Evolutionary conservation across 2,113 vertebrate genomes (phyloP).

Genomic region (Ancistrus triradiatus): DNA sequence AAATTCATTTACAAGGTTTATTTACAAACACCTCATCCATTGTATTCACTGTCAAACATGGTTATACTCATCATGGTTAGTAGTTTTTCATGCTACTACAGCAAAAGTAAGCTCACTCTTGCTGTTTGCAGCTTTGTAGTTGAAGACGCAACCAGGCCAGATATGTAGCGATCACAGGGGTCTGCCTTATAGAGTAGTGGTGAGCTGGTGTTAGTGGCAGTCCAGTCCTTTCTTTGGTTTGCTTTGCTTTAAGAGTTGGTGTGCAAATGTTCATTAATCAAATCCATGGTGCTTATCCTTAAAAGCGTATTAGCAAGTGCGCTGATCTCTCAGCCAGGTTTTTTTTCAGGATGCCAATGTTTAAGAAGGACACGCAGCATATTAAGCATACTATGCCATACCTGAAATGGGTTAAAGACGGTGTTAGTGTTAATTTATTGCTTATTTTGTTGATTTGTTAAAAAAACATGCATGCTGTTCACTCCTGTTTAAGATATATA

Average conservation of each 20-base stretch:
- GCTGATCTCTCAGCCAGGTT: slow-evolving; percentile 95
- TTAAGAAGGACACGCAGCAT: slow-evolving; percentile 91
- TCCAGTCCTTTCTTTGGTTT: slow-evolving; percentile 73
- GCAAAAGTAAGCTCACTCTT: slow-evolving; percentile 64
- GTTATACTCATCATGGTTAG: slow-evolving; percentile 81
- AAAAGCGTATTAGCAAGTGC: slow-evolving; percentile 88
- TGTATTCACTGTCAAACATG: slow-evolving; percentile 61
- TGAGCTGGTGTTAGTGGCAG: slow-evolving; percentile 88
- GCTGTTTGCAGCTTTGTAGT: slow-evolving; percentile 62
- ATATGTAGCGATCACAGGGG: slow-evolving; percentile 76
- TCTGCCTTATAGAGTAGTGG: slow-evolving; percentile 71
- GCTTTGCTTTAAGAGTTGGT: slow-evolving; percentile 61
- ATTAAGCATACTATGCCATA: slow-evolving; percentile 95
- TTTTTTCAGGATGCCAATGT: slow-evolving; percentile 86
- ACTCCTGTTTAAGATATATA: too few relatives aligned
- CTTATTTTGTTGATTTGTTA: slow-evolving; percentile 22
- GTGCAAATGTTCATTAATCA: slow-evolving; percentile 77
- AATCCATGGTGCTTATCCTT: slow-evolving; percentile 89
- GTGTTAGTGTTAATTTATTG: slow-evolving; percentile 71
- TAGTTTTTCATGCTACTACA: slow-evolving; percentile 82
- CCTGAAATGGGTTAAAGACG: slow-evolving; percentile 98
- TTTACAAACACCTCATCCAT: slow-evolving; percentile 76
- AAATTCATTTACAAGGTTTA: slow-evolving; percentile 94
- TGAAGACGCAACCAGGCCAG: slow-evolving; percentile 85
- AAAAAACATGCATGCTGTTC: slow-evolving; percentile 26